Conservation (phyloP, 2,113 vertebrate species). For the Vanacampus margaritifer region DNA sequence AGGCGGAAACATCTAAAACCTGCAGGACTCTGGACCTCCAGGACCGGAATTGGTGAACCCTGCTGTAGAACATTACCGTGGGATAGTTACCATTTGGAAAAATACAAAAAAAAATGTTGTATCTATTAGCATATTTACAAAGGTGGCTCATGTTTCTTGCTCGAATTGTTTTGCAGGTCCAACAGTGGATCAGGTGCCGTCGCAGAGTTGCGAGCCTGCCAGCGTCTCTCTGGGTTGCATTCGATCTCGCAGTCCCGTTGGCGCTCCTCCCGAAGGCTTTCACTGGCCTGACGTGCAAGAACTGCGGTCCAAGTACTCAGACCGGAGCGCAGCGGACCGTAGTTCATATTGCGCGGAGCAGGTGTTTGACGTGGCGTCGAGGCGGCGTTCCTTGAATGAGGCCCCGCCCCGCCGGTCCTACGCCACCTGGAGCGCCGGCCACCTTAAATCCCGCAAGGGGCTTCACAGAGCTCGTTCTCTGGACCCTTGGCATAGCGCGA, state of each 20-base stretch:
- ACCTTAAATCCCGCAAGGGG: conserved; percentile 11
- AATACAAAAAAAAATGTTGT: background rate
- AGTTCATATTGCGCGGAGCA: conserved; percentile 68
- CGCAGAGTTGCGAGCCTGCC: background rate
- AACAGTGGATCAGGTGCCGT: conserved; percentile 9
- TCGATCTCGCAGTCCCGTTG: conserved; percentile 58
- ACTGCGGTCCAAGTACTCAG: conserved; percentile 78
- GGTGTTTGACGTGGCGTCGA: conserved; percentile 39
- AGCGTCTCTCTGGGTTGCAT: conserved; percentile 17
- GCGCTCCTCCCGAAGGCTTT: conserved; percentile 75
- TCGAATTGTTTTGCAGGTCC: conserved; percentile 57
- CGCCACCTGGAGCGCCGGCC: background rate
- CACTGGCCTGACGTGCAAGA: conserved; percentile 84
- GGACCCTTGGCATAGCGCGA: conserved; percentile 44
- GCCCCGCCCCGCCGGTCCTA: background rate
- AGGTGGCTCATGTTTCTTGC: background rate
- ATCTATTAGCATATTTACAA: background rate
- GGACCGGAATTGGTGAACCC: too few relatives aligned
- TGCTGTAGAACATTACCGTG: too few relatives aligned
- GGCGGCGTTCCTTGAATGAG: conserved; percentile 45
- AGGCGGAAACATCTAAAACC: too few relatives aligned
- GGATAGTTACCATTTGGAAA: too few relatives aligned
- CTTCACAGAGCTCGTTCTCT: conserved; percentile 57
- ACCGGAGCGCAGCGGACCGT: background rate
- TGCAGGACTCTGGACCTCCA: too few relatives aligned